phyloP scores from a whole-genome alignment of 1,140 invertebrate species.

The Eurosta solidaginis region DNA sequence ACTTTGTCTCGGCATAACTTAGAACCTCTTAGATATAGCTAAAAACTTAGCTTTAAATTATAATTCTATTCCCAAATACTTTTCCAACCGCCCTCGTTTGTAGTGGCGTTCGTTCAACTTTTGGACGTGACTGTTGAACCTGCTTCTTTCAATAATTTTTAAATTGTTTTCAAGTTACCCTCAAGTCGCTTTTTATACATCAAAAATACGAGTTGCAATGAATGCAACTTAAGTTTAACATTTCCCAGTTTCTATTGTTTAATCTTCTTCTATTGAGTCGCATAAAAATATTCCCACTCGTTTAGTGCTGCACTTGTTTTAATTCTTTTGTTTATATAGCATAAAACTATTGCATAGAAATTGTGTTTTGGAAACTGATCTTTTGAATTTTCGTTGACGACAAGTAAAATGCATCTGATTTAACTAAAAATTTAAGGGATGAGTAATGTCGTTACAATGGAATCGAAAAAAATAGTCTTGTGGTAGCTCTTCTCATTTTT shows the following conservation, averaged over 20 bases:
- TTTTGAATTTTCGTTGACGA: background rate
- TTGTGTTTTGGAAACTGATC: background rate
- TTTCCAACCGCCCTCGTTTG: too few species aligned
- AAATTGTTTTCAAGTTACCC: background rate
- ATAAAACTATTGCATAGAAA: background rate
- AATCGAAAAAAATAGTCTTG: too few species aligned
- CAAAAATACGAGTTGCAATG: background rate
- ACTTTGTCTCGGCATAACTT: too few species aligned
- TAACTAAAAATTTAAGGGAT: background rate
- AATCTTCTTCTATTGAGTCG: background rate
- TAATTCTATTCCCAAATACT: background rate
- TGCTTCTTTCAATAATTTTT: background rate
- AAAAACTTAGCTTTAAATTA: too few species aligned
- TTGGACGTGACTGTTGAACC: conserved; percentile 23
- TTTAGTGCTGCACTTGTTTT: background rate
- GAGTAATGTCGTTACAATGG: background rate
- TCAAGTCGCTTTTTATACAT: background rate
- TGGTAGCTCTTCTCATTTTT: too few species aligned
- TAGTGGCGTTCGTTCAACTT: conserved; percentile 9
- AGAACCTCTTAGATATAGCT: too few species aligned
- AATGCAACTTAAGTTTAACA: background rate
- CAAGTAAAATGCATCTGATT: background rate
- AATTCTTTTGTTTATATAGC: background rate
- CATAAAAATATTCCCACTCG: background rate
- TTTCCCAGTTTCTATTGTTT: background rate